Conservation (phyloP, 1,140 invertebrate genomes). For the Drosophila baimaii region DNA sequence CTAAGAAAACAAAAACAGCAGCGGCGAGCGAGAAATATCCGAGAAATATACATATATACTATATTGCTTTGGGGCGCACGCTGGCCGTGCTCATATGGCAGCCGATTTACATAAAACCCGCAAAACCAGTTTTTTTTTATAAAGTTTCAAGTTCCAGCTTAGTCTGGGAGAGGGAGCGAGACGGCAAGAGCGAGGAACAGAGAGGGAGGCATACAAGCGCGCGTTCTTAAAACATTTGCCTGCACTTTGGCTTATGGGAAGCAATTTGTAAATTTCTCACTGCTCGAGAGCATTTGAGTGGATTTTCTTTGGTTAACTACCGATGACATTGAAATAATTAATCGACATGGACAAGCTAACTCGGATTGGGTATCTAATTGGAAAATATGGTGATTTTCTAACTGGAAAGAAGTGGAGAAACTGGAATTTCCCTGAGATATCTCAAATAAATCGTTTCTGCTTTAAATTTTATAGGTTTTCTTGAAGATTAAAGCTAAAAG, state of each 20-base stretch:
- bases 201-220: conserved; percentile 23
- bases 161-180: conserved; percentile 11
- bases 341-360: conserved; percentile 2
- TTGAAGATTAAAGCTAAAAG: no score
- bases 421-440: no score
- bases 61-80: conserved; percentile 40
- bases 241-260: conserved; percentile 64
- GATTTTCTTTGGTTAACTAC: conserved; percentile 22
- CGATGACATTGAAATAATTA: conserved; percentile 44
- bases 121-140: conserved; percentile 71
- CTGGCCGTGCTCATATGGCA: conserved; percentile 65
- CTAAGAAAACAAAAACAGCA: conserved; percentile 43
- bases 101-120: conserved; percentile 80
- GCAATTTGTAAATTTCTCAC: conserved; percentile 41
- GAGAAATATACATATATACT: conserved; percentile 53
- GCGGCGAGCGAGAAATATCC: conserved; percentile 31
- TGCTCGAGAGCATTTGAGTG: conserved; percentile 12
- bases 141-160: conserved; percentile 50
- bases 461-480: no score
- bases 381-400: not conserved
- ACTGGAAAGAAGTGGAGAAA: not conserved
- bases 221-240: conserved; percentile 57
- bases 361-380: conserved; percentile 15
- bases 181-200: not conserved
- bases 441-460: no score